Percentiles rank a stretch among this genome's conserved stretches.
Evolutionary conservation across 2,888 invertebrate genomes (phyloP).

Genomic region (Scaptomyza flava): DNA sequence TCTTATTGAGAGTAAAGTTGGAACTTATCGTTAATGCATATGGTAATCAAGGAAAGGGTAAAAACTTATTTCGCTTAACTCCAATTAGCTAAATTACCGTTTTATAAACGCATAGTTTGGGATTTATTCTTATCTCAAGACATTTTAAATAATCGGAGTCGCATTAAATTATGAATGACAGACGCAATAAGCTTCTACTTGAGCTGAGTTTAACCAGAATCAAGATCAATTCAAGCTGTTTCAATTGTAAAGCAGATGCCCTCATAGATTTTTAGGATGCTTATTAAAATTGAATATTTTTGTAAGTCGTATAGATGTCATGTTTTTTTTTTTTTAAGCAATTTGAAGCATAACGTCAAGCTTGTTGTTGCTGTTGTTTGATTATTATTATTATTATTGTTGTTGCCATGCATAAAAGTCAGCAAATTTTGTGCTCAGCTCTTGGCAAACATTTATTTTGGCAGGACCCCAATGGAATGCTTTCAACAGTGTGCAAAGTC

Average conservation of each 20-base stretch:
- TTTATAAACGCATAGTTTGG: neutral
- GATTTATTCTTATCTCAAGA: neutral
- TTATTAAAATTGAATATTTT: constrained; percentile 44
- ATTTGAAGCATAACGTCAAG: constrained; percentile 2
- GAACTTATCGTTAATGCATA: constrained; percentile 30
- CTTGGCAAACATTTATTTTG: constrained; percentile 9
- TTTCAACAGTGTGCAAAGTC: constrained; percentile 22
- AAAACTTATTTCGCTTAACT: neutral
- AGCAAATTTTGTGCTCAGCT: constrained; percentile 23
- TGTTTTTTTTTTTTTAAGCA: constrained; percentile 16
- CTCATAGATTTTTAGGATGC: constrained; percentile 42
- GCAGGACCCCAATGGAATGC: constrained; percentile 27
- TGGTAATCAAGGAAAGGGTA: neutral
- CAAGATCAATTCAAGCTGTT: constrained; percentile 21
- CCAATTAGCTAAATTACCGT: neutral
- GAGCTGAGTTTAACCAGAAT: neutral
- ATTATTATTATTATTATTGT: constrained; percentile 40
- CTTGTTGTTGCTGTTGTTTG: constrained; percentile 14
- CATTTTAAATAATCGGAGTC: neutral
- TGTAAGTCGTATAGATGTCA: constrained; percentile 32
- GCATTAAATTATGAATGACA: neutral
- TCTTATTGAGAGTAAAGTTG: constrained; percentile 32
- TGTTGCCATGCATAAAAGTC: constrained; percentile 34
- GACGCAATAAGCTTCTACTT: neutral
- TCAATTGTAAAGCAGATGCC: constrained; percentile 22